These are phyloP conservation scores for Steromphala cineraria DNA, from an alignment of 2,888 invertebrate species.

Conservation along the genomic window DNA sequence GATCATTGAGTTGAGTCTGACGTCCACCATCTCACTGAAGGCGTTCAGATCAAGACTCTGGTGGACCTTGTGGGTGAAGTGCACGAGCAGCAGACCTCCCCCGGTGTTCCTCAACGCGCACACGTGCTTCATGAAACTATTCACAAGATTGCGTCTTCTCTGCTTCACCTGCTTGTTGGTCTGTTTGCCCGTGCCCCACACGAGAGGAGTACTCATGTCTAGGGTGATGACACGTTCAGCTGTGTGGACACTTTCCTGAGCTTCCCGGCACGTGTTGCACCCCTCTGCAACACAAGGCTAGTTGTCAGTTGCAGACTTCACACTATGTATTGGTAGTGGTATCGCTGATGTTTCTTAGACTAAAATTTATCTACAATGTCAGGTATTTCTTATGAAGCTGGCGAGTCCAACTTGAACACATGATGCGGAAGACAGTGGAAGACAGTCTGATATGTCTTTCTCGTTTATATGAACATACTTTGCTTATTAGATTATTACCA, in stretches of 20 bases:
- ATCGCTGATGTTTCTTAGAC: no score
- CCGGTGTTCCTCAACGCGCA: neutral
- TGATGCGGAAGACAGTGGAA: no score
- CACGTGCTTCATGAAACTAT: neutral
- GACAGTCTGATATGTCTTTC: no score
- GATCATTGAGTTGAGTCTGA: neutral
- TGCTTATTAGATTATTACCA: no score
- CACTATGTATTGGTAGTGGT: no score
- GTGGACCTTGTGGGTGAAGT: neutral
- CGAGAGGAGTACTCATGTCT: neutral
- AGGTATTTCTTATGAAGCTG: no score
- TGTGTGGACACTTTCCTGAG: neutral
- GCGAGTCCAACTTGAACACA: no score
- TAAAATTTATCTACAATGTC: no score
- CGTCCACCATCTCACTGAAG: neutral
- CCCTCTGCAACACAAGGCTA: neutral
- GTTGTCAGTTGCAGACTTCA: no score
- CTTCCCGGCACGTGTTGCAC: neutral
- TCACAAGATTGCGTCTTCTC: neutral
- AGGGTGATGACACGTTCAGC: neutral
- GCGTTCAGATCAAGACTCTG: neutral
- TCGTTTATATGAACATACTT: no score
- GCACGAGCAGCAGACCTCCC: neutral
- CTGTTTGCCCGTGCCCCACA: neutral
- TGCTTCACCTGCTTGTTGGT: neutral